Base-by-base conservation (phyloP, 2,113 vertebrate genomes). In the Hypanus sabinus region DNA sequence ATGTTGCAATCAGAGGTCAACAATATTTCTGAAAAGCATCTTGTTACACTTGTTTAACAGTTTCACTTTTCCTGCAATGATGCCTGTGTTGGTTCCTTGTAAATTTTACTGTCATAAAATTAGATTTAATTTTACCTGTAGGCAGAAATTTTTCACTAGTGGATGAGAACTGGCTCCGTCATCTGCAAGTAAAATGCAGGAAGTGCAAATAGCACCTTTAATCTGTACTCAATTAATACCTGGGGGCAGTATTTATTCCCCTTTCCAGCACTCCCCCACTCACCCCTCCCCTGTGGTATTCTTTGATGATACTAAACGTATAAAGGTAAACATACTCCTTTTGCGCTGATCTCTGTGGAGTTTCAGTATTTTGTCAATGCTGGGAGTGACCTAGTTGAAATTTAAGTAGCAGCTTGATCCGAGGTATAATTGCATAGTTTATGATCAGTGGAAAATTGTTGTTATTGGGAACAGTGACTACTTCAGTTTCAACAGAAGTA, bases 41-140 rank as follows among this genome's bases (percentile, higher is more conserved):
- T n/a, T 90, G 83, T 10, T 87, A 87, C 60, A 36, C 60, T 65
- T 90, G 60, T 65, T 90, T n/a, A 18, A 14, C 7, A 20, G 60
- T 90, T 90, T 90, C n/a, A 90, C n/a, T 33, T 90, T 33, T 33
- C 30, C 85, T 90, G 60, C 2, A 90, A 33, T 65, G 60, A 90
- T 90, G 85, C n/a, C 38, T 7, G 7, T 65, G 14, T 14, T 65
- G 30, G 5, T 8, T 68, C 12, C 16, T 33, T 90, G 14, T 30
- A 90, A 90, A 33, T 30, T 87, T 1, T 30, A 62, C 83, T 11
- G 12, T 83, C 60, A 33, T 90, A 20, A 33, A n/a, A 65, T 33
- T 0, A 1, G 12, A 6, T 68, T 20, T 62, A 65, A n/a, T 88
- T 65, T 76, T 76, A 30, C 24, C 7, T n/a, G 75, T 87, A 6